Evolutionary conservation across 2,888 invertebrate genomes (phyloP).

Genomic region (Agonopterix heracliana): DNA sequence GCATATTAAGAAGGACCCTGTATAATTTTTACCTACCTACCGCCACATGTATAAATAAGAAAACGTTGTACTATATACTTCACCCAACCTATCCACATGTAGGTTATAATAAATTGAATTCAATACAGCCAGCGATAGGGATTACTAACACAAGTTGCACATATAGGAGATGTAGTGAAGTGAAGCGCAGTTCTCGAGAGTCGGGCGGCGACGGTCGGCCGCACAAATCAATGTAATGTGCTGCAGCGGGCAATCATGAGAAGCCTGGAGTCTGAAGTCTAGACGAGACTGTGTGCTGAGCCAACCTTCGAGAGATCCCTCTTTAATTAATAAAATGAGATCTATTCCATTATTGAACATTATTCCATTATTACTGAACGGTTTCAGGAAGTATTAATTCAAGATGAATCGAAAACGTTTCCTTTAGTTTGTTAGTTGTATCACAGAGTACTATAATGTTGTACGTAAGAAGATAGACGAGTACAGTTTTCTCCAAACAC

Average conservation of each 20-base stretch:
- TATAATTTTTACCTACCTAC: too few species aligned
- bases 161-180: neutral
- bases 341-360: neutral
- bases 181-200: constrained; percentile 3
- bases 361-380: too few species aligned
- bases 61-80: neutral
- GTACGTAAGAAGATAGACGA: too few species aligned
- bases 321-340: constrained; percentile 39
- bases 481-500: too few species aligned
- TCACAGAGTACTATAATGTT: too few species aligned
- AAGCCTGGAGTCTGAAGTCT: constrained; percentile 25
- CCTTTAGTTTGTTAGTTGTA: too few species aligned
- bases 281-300: constrained; percentile 22
- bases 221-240: constrained; percentile 53
- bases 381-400: too few species aligned
- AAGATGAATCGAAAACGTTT: too few species aligned
- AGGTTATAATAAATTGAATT: constrained; percentile 14
- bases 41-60: neutral
- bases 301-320: constrained; percentile 17
- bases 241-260: constrained; percentile 34
- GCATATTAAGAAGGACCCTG: too few species aligned
- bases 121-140: constrained; percentile 9
- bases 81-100: neutral
- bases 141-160: neutral
- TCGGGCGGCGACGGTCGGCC: constrained; percentile 25